Percentiles rank a stretch among this genome's conserved stretches.
These are phyloP conservation scores for Eupeodes latifasciatus DNA, from an alignment of 2,888 invertebrate species.

Conservation along the genomic window DNA sequence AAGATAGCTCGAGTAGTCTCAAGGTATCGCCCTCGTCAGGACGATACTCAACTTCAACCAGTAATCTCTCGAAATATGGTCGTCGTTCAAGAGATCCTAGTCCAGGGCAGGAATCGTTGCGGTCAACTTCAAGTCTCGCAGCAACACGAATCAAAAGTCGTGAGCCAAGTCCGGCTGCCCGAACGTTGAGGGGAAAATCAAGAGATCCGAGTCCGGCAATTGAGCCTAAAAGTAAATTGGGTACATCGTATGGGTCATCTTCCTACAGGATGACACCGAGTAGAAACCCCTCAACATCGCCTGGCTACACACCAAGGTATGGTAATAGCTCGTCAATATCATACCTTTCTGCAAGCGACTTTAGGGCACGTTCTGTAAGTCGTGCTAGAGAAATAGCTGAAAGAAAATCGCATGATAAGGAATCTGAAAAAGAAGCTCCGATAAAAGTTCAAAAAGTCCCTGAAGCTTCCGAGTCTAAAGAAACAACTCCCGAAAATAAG, in stretches of 20 bases:
- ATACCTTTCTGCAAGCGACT: constrained; percentile 83
- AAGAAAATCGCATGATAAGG: constrained; percentile 84
- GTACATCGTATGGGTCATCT: constrained; percentile 71
- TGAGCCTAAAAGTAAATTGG: constrained; percentile 81
- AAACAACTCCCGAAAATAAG: constrained; percentile 56
- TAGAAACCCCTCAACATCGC: constrained; percentile 73
- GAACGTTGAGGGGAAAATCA: constrained; percentile 82
- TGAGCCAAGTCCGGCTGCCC: constrained; percentile 86
- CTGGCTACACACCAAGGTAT: constrained; percentile 77
- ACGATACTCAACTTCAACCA: constrained; percentile 76
- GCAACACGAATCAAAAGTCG: constrained; percentile 83
- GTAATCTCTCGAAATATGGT: constrained; percentile 80
- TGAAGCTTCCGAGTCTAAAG: constrained; percentile 20
- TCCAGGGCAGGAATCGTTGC: constrained; percentile 81
- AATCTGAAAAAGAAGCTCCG: constrained; percentile 78
- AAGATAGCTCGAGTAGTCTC: constrained; percentile 49
- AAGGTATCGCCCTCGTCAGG: constrained; percentile 43
- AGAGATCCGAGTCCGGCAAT: constrained; percentile 85
- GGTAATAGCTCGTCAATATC: constrained; percentile 77
- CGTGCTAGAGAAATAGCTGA: constrained; percentile 82
- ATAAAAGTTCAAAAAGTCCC: constrained; percentile 77
- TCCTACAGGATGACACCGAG: constrained; percentile 78
- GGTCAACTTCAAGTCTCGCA: constrained; percentile 78
- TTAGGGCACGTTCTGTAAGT: constrained; percentile 81
- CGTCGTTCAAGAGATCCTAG: constrained; percentile 82